A percentile compares a stretch with the other conserved stretches of the same genome.
Evolutionary conservation across 2,113 vertebrate genomes (phyloP).

Genomic region (Spea bombifrons): DNA sequence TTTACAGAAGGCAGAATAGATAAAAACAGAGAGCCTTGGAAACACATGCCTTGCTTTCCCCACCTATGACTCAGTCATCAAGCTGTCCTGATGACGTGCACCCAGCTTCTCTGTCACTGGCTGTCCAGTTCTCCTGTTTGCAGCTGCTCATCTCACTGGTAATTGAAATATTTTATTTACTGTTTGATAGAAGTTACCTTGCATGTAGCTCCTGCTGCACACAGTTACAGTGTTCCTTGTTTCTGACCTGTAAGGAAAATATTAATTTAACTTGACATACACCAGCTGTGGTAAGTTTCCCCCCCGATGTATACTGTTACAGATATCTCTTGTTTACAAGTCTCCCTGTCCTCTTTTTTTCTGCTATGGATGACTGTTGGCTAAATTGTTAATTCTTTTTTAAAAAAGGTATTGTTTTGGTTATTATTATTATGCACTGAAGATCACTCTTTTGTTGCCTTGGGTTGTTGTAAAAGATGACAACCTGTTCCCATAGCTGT

Average conservation of each 20-base stretch:
- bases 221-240: neutral
- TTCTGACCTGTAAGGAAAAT: neutral
- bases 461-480: too few species aligned
- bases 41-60: neutral
- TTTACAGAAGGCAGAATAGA: neutral
- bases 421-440: too few species aligned
- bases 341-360: too few species aligned
- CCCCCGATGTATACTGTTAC: too few species aligned
- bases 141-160: slow-evolving; percentile 36
- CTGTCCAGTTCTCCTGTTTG: slow-evolving; percentile 16
- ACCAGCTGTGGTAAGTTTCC: slow-evolving; percentile 25
- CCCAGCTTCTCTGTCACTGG: slow-evolving; percentile 13
- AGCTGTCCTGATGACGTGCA: slow-evolving; percentile 27
- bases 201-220: neutral
- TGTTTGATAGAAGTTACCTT: slow-evolving; percentile 15
- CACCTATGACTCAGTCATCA: slow-evolving; percentile 33
- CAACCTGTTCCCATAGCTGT: too few species aligned
- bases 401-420: too few species aligned
- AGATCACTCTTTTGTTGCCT: too few species aligned
- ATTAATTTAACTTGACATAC: neutral
- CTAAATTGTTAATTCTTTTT: too few species aligned
- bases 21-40: neutral
- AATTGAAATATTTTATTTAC: slow-evolving; percentile 2
- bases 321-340: too few species aligned
- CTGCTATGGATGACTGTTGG: too few species aligned